Percentiles rank a stretch among this genome's conserved stretches.
Evolutionary conservation across 2,888 invertebrate genomes (phyloP).

Genomic region (Drosophila paramelanica): DNA sequence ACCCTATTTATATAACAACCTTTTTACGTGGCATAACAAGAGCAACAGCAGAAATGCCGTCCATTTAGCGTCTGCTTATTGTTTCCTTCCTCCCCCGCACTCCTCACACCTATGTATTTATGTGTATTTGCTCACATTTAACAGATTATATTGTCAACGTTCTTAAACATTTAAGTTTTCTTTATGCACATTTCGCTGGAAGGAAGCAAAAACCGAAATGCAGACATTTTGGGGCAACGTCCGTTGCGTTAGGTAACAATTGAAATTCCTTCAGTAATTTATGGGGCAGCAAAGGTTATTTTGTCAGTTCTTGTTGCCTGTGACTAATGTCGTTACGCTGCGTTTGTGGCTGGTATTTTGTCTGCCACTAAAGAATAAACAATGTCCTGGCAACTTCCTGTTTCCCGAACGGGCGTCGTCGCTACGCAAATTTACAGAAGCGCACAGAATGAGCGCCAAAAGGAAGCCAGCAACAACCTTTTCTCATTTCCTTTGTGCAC

Average conservation of each 20-base stretch:
- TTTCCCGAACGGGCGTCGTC: constrained; percentile 52
- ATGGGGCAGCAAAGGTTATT: constrained; percentile 35
- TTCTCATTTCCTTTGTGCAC: constrained; percentile 72
- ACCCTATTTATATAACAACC: not conserved
- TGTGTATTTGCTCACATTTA: constrained; percentile 62
- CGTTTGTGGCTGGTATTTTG: constrained; percentile 46
- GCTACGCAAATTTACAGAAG: constrained; percentile 63
- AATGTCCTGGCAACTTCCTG: constrained; percentile 71
- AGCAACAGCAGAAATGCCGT: constrained; percentile 48
- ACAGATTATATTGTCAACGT: constrained; percentile 73
- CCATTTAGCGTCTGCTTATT: constrained; percentile 56
- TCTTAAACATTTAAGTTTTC: constrained; percentile 67
- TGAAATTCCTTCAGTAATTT: constrained; percentile 74
- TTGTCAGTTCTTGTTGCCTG: constrained; percentile 15
- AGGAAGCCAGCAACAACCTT: constrained; percentile 72
- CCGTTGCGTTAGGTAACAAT: constrained; percentile 61
- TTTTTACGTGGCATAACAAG: not conserved
- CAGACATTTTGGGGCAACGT: constrained; percentile 42
- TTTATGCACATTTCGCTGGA: not conserved
- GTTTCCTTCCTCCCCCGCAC: constrained; percentile 14
- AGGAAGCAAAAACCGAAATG: not conserved
- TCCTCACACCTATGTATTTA: constrained; percentile 1
- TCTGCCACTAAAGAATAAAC: constrained; percentile 61
- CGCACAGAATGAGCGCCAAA: constrained; percentile 53
- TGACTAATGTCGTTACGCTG: constrained; percentile 31